phyloP scores from a whole-genome alignment of 2,113 vertebrate genomes.

The Trogon surrucura region DNA sequence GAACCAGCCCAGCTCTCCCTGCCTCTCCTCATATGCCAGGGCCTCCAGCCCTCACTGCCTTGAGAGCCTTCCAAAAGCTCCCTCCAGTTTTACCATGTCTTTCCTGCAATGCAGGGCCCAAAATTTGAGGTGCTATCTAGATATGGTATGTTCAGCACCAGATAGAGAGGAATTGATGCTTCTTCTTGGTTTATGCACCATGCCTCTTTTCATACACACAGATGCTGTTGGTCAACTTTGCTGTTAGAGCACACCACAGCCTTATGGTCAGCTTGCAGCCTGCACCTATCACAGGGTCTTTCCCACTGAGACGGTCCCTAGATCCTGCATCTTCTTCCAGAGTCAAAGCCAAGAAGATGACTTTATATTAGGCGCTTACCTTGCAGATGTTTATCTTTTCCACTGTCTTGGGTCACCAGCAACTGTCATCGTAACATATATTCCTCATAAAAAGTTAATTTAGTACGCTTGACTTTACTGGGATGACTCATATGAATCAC shows the following conservation, averaged over 20 bases:
- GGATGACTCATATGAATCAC: slow-evolving; percentile 44
- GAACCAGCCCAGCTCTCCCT: background rate
- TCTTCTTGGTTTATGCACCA: background rate
- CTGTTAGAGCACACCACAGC: accelerated
- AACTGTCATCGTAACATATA: background rate
- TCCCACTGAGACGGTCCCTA: background rate
- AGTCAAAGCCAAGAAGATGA: background rate
- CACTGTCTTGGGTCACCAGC: background rate
- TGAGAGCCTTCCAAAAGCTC: background rate
- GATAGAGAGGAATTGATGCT: accelerated
- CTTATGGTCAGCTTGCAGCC: background rate
- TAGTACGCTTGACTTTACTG: slow-evolving; percentile 1
- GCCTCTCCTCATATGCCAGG: background rate
- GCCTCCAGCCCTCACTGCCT: background rate
- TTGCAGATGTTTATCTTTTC: slow-evolving; percentile 15
- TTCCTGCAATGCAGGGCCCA: background rate
- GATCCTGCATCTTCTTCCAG: background rate
- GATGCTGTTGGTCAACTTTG: background rate
- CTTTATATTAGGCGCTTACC: background rate
- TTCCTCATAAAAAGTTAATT: slow-evolving; percentile 32
- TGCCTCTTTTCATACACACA: background rate
- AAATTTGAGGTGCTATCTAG: accelerated
- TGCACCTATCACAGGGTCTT: background rate
- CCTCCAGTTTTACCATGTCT: background rate
- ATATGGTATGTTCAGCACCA: background rate